phyloP scores from a whole-genome alignment of 2,113 vertebrate genomes.

The Tapirus terrestris region DNA sequence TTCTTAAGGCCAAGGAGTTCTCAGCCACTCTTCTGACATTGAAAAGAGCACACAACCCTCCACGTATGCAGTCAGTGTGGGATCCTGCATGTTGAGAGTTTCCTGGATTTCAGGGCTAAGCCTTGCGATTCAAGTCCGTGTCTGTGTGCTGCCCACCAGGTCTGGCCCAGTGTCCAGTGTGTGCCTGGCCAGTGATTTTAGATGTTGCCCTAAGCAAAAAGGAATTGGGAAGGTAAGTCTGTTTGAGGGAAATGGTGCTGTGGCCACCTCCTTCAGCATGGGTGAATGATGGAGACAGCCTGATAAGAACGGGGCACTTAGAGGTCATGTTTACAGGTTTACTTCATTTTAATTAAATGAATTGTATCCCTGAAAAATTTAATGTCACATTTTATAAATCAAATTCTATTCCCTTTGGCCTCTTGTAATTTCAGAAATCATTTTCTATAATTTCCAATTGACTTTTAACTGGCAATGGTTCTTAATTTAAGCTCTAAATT shows the following conservation, averaged over 20 bases:
- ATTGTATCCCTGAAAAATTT: neutral
- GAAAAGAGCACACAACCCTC: neutral
- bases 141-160: neutral
- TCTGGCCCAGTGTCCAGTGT: neutral
- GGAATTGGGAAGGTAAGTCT: neutral
- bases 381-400: neutral
- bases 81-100: neutral
- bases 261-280: neutral
- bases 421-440: neutral
- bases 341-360: neutral
- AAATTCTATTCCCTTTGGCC: neutral
- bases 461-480: neutral
- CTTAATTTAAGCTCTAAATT: constrained; percentile 5
- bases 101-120: neutral
- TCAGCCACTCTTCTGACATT: neutral
- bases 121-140: neutral
- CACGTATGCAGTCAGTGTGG: neutral
- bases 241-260: neutral
- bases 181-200: neutral
- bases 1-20: neutral
- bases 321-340: neutral
- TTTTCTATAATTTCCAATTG: constrained; percentile 9
- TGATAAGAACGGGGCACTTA: neutral
- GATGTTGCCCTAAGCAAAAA: neutral
- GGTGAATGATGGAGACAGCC: neutral